phyloP scores from a whole-genome alignment of 2,797 vertebrate genomes.

The Peromyscus attwateri region DNA sequence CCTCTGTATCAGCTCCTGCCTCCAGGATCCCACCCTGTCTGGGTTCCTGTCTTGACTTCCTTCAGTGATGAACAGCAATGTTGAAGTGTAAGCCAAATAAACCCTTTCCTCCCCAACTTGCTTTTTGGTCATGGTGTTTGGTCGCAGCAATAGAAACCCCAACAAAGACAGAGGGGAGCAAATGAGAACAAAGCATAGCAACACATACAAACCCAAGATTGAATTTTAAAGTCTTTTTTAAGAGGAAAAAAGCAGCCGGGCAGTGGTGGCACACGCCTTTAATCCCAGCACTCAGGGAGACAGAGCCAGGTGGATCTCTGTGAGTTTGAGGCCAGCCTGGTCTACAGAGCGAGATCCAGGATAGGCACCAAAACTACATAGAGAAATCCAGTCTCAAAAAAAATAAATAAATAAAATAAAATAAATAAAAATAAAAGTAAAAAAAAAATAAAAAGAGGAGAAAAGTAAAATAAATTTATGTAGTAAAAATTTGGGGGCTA shows the following conservation, averaged over 20 bases:
- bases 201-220: background rate
- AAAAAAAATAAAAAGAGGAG: background rate
- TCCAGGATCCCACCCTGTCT: background rate
- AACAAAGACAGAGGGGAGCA: background rate
- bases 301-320: too few species aligned
- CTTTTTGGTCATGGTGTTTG: background rate
- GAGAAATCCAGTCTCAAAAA: too few species aligned
- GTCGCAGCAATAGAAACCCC: background rate
- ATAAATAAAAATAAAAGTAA: too few species aligned
- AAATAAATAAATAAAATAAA: too few species aligned
- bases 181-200: background rate
- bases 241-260: background rate
- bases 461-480: background rate
- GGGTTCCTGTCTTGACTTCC: background rate
- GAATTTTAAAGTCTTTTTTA: background rate
- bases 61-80: background rate
- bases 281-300: too few species aligned
- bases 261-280: too few species aligned
- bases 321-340: too few species aligned
- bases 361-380: too few species aligned
- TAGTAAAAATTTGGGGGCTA: background rate
- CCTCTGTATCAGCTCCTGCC: background rate
- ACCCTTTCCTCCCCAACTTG: background rate
- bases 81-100: too few species aligned
- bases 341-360: too few species aligned